Evolutionary conservation across 2,113 vertebrate genomes (phyloP).

Genomic region (Atherinomorus stipes): DNA sequence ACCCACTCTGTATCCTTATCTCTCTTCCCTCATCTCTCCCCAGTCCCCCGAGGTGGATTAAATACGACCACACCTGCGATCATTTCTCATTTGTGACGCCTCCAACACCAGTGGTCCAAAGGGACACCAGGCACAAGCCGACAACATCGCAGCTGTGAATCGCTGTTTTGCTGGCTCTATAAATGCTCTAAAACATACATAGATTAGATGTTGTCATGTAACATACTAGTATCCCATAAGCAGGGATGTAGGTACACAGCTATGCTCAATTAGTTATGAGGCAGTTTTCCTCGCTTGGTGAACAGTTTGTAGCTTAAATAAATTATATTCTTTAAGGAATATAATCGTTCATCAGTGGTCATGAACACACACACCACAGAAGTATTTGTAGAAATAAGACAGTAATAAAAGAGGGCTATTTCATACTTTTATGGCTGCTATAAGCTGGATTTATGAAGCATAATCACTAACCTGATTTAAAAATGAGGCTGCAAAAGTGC

Average conservation of each 20-base stretch:
- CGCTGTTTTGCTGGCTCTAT: slow-evolving; percentile 53
- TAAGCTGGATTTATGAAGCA: neutral
- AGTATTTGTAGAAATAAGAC: neutral
- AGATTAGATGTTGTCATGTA: slow-evolving; percentile 45
- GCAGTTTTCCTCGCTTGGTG: neutral
- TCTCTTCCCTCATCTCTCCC: slow-evolving; percentile 37
- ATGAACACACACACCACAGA: slow-evolving; percentile 11
- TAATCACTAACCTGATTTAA: slow-evolving; percentile 15
- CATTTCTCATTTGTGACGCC: slow-evolving; percentile 74
- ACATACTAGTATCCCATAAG: slow-evolving; percentile 46
- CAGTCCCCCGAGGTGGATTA: slow-evolving; percentile 63
- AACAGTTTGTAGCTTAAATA: slow-evolving; percentile 21
- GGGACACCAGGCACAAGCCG: slow-evolving; percentile 48
- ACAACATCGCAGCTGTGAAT: slow-evolving; percentile 53
- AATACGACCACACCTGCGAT: slow-evolving; percentile 73
- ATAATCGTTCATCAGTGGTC: slow-evolving; percentile 24
- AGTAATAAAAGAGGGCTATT: slow-evolving; percentile 4
- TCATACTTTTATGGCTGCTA: slow-evolving; percentile 13
- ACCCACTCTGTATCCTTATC: slow-evolving; percentile 41
- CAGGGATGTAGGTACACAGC: slow-evolving; percentile 21
- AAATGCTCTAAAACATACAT: slow-evolving; percentile 55
- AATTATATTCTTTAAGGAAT: slow-evolving; percentile 8
- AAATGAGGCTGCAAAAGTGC: neutral
- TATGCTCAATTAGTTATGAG: slow-evolving; percentile 49
- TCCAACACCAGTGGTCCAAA: slow-evolving; percentile 62